Conservation (phyloP, 1,140 invertebrate genomes). For the Heliconius melpomene region DNA sequence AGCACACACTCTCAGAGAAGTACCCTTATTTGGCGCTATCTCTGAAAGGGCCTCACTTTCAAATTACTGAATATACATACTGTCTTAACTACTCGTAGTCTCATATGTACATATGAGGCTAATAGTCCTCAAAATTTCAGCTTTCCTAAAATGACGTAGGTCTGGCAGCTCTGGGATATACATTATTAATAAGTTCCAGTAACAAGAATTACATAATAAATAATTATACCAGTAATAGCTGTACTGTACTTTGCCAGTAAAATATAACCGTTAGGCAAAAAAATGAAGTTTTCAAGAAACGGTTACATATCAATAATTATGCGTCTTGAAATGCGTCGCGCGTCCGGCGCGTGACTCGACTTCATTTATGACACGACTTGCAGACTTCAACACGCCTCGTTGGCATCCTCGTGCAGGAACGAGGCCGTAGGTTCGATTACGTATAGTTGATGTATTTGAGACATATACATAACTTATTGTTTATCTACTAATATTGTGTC, state of each 20-base stretch:
- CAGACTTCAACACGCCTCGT: neutral
- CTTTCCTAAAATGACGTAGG: too few species aligned
- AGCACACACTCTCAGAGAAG: too few species aligned
- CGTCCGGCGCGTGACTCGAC: slow-evolving; percentile 8
- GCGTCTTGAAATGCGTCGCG: slow-evolving; percentile 1
- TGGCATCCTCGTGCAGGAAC: neutral
- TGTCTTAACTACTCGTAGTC: too few species aligned
- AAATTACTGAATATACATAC: too few species aligned
- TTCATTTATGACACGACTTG: neutral
- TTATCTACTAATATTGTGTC: too few species aligned
- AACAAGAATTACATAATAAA: neutral
- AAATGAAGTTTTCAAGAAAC: slow-evolving; percentile 3
- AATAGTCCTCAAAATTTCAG: too few species aligned
- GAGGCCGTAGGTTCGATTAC: neutral
- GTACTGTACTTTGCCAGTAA: slow-evolving; percentile 4
- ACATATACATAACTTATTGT: too few species aligned
- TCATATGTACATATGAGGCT: too few species aligned
- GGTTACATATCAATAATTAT: slow-evolving; percentile 12
- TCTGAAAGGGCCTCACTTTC: too few species aligned
- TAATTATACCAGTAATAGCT: neutral
- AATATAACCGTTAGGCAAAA: neutral
- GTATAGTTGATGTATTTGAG: neutral
- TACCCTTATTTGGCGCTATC: too few species aligned
- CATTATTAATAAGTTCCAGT: neutral
- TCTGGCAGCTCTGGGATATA: too few species aligned